These are phyloP conservation scores for Drosophila birchii DNA, from an alignment of 2,888 invertebrate genomes.

Conservation along the genomic window DNA sequence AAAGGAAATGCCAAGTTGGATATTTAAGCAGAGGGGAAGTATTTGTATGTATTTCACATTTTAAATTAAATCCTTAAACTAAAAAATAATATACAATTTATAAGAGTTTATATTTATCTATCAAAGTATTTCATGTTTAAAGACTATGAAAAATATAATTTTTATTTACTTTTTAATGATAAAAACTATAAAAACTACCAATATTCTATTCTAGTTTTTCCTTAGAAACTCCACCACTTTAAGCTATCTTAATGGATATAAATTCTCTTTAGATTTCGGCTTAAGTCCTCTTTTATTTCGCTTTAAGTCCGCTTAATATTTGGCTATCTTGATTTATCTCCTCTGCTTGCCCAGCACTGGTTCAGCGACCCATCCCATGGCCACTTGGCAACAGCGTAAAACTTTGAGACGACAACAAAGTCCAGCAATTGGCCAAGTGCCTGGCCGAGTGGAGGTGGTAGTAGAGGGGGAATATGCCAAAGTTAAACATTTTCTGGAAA, in stretches of 20 bases:
- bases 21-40: neutral
- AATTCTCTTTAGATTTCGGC: neutral
- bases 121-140: neutral
- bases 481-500: constrained; percentile 71
- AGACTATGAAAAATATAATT: neutral
- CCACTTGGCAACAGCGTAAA: constrained; percentile 68
- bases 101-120: neutral
- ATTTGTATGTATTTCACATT: neutral
- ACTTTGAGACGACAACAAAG: constrained; percentile 50
- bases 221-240: neutral
- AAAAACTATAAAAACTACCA: neutral
- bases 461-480: constrained; percentile 27
- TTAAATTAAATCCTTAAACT: neutral
- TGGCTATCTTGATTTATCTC: constrained; percentile 14
- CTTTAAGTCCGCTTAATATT: constrained; percentile 8
- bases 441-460: neutral
- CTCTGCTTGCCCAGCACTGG: constrained; percentile 7
- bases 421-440: constrained; percentile 37
- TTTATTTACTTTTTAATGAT: neutral
- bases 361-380: constrained; percentile 15
- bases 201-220: neutral
- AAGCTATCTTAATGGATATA: neutral
- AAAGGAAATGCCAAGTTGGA: constrained; percentile 7
- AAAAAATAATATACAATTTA: neutral
- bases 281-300: neutral